A percentile compares a stretch with the other conserved stretches of the same genome.
Conservation (phyloP, 2,888 invertebrate genomes). For the Scelioninae gen. 1 region DNA sequence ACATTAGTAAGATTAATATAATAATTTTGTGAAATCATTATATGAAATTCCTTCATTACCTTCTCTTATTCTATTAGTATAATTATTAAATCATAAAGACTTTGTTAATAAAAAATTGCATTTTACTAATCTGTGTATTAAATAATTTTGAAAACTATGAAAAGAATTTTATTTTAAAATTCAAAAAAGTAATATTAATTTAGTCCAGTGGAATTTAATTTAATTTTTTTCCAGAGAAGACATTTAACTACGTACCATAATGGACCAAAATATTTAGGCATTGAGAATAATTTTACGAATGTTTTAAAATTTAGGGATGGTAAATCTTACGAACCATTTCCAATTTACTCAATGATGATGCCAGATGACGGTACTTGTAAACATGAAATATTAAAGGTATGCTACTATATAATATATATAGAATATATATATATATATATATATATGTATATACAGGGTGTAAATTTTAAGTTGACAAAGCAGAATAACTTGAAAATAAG, state of each 20-base stretch:
- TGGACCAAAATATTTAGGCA: constrained; percentile 34
- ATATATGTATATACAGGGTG: too few species aligned
- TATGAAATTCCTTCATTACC: background rate
- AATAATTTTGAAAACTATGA: too few species aligned
- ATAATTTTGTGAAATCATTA: background rate
- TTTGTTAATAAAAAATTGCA: too few species aligned
- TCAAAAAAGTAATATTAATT: background rate
- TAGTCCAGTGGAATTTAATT: background rate
- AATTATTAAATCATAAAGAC: too few species aligned
- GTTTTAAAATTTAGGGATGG: constrained; percentile 30
- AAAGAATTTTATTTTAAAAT: too few species aligned
- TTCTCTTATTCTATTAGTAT: too few species aligned
- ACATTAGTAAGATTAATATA: background rate
- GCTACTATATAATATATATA: too few species aligned
- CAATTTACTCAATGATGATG: constrained; percentile 47
- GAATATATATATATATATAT: too few species aligned
- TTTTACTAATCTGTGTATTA: too few species aligned
- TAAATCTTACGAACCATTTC: constrained; percentile 35
- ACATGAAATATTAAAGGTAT: constrained; percentile 16
- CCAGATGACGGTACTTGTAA: background rate
- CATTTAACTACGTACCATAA: background rate
- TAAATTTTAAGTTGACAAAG: too few species aligned
- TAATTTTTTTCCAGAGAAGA: background rate
- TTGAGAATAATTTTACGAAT: constrained; percentile 36
- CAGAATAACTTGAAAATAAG: too few species aligned